Percentiles rank a stretch among this genome's conserved stretches.
phyloP scores from a whole-genome alignment of 2,888 invertebrate species.

The Podabrus alpinus region DNA sequence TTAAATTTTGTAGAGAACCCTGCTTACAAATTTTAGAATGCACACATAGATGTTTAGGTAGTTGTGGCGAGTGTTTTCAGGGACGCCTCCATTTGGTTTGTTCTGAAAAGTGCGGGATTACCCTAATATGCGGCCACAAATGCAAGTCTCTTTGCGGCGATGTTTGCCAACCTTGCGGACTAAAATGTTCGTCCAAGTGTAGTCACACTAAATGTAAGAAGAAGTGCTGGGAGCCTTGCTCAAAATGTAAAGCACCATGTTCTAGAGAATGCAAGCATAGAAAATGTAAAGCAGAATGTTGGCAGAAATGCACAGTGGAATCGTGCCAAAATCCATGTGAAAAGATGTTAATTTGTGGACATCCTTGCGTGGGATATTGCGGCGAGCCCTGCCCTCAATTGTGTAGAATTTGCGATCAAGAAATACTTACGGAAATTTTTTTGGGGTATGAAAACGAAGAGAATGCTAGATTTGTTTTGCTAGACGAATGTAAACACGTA shows the following conservation, averaged over 20 bases:
- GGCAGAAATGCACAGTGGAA: too few relatives aligned
- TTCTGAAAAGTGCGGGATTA: constrained; percentile 59
- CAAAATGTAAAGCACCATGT: constrained; percentile 45
- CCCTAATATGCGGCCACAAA: constrained; percentile 67
- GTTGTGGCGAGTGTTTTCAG: too few relatives aligned
- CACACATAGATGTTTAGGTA: constrained; percentile 59
- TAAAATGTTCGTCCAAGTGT: constrained; percentile 58
- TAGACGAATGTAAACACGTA: constrained; percentile 61
- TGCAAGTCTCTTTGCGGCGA: constrained; percentile 62
- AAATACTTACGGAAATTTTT: constrained; percentile 54
- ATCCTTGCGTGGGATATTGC: constrained; percentile 70
- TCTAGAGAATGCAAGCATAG: too few relatives aligned
- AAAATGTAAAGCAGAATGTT: too few relatives aligned
- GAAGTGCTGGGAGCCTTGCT: constrained; percentile 55
- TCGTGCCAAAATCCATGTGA: too few relatives aligned
- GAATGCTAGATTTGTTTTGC: constrained; percentile 59
- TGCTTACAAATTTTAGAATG: constrained; percentile 57
- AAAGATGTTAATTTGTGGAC: constrained; percentile 58
- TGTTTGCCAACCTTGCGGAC: constrained; percentile 62
- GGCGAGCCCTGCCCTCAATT: constrained; percentile 69
- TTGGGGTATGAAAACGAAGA: constrained; percentile 57
- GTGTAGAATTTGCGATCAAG: too few relatives aligned
- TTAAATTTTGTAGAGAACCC: constrained; percentile 54
- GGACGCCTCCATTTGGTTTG: constrained; percentile 65
- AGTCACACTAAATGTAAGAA: constrained; percentile 59